Conservation (phyloP, 2,113 vertebrate genomes). For the Austrofundulus limnaeus region DNA sequence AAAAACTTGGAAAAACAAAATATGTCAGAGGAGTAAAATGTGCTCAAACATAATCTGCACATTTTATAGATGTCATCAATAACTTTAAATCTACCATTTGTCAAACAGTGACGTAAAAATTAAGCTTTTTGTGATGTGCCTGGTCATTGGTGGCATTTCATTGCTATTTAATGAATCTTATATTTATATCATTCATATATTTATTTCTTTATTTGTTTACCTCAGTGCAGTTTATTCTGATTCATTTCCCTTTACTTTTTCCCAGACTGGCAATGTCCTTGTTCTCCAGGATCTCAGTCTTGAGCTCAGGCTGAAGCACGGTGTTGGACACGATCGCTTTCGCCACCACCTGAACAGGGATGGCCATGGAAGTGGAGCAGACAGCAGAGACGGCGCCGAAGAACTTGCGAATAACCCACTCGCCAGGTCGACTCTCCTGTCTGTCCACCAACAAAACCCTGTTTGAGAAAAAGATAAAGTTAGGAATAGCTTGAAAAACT, state of each 20-base stretch:
- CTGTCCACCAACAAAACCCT: constrained; percentile 80
- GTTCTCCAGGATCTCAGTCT: constrained; percentile 80
- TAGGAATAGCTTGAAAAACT: too few relatives aligned
- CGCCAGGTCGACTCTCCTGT: constrained; percentile 75
- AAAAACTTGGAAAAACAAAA: not conserved
- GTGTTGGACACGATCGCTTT: constrained; percentile 78
- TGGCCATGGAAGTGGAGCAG: constrained; percentile 68
- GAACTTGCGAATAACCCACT: constrained; percentile 79
- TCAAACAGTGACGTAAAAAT: not conserved
- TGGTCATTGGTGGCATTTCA: not conserved
- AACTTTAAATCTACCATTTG: not conserved
- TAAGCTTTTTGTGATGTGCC: not conserved
- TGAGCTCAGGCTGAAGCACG: constrained; percentile 65
- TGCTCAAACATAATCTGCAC: not conserved
- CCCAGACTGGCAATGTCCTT: constrained; percentile 75
- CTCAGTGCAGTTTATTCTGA: not conserved
- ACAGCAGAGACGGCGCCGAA: constrained; percentile 54
- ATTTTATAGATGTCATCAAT: too few relatives aligned
- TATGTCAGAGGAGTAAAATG: not conserved
- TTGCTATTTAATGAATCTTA: too few relatives aligned
- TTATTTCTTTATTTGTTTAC: constrained; percentile 5
- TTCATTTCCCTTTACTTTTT: constrained; percentile 55
- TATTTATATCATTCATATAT: too few relatives aligned
- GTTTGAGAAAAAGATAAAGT: constrained; percentile 5
- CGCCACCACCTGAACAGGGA: constrained; percentile 70